Base-by-base conservation (phyloP, 2,113 vertebrate genomes). In the Leptobrachium leishanense region DNA sequence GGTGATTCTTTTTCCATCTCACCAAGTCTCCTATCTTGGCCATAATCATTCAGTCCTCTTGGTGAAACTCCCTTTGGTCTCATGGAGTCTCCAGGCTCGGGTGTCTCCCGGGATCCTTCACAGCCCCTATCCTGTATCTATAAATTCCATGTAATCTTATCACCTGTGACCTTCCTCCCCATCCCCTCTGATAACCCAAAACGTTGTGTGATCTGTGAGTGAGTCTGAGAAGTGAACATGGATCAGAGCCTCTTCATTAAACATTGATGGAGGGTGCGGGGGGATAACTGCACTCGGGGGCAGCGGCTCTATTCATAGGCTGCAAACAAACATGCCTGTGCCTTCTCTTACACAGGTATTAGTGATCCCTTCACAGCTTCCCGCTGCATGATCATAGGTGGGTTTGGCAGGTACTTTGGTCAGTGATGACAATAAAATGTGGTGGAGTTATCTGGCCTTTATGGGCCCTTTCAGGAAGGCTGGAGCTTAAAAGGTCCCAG, bases 131-230 rank as follows among this genome's bases (percentile, higher is more conserved):
- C 62, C 62, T 31, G 5, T 70, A 73, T 73, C 63, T 73, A 1
- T 66, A 75, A 66, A 74, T 79, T 73, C 72, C 69, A 54, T 83
- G 84, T 77, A 83, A 82, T 74, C 77, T 76, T 74, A 82, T 83
- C 83, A n/a, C 3, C 62, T 31, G 31, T 6, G 43, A 0, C 8
- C 46, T 2, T 40, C 5, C 74, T 5, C 10, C 20, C 1, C 72
- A 13, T 53, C 39, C 62, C 54, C 13, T 12, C 43, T 3, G 43
- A 8, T 6, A 68, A 79, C 65, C 75, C 72, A 50, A 59, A 83
- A 31, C 3, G 54, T 55, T 8, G 50, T 81, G 77, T 77, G 83
- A 84, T 82, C 81, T 83, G 84, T 83, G 82, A 84, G 79, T 74
- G 82, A 84, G 72, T 64, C 82, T 76, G 73, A 81, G 70, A 82